Conservation (phyloP, 2,888 invertebrate genomes). For the Temnothorax unifasciatus region DNA sequence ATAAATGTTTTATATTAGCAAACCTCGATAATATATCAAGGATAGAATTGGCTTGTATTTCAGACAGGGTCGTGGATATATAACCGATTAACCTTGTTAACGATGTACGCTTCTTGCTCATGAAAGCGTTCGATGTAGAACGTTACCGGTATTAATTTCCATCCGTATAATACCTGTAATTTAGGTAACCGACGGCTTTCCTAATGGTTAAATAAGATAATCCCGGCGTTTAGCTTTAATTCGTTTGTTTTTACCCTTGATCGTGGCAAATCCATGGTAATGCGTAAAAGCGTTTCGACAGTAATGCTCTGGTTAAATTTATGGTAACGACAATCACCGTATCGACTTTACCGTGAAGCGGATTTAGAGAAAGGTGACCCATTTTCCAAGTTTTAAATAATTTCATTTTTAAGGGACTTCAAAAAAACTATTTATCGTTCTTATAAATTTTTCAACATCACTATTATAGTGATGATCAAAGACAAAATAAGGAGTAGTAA, state of each 20-base stretch:
- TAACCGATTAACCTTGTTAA: constrained; percentile 37
- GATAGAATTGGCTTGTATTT: constrained; percentile 19
- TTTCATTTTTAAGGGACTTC: background rate
- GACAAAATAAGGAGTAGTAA: background rate
- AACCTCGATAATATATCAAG: background rate
- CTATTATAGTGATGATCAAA: background rate
- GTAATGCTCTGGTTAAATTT: constrained; percentile 7
- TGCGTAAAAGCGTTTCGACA: background rate
- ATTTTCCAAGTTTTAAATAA: constrained; percentile 32
- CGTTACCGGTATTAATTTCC: constrained; percentile 33
- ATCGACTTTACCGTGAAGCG: background rate
- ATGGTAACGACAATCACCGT: background rate
- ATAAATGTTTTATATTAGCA: background rate
- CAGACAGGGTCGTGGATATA: constrained; percentile 1
- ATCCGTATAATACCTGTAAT: constrained; percentile 12
- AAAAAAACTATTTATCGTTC: constrained; percentile 2
- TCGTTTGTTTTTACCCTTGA: background rate
- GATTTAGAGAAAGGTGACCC: background rate
- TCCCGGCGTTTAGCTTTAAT: background rate
- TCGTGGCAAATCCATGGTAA: background rate
- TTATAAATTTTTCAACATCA: constrained; percentile 12
- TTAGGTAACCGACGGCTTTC: background rate
- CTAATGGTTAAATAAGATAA: constrained; percentile 31
- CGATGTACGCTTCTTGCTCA: constrained; percentile 33
- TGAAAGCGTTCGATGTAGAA: constrained; percentile 23